Evolutionary conservation across 2,113 vertebrate species (phyloP).

Genomic region (Silurus asotus): DNA sequence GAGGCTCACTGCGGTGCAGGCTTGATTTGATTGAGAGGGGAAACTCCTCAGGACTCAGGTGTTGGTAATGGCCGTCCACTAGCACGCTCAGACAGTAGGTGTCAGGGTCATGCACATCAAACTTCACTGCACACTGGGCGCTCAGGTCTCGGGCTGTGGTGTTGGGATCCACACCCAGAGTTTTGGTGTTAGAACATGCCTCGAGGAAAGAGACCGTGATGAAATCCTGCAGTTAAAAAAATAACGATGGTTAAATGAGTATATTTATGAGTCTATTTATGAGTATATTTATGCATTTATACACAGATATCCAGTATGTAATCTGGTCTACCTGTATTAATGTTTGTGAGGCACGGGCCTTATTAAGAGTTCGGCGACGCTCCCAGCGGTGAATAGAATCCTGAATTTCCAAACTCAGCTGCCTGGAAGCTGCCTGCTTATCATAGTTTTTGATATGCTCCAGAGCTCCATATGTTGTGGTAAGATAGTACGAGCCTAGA

Average conservation of each 20-base stretch:
- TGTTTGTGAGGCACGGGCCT: slow-evolving; percentile 77
- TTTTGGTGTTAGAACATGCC: slow-evolving; percentile 76
- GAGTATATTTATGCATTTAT: neutral
- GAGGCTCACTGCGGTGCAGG: slow-evolving; percentile 77
- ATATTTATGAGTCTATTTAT: neutral
- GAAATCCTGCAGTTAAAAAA: slow-evolving; percentile 80
- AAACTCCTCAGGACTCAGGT: slow-evolving; percentile 77
- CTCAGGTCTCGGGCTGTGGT: slow-evolving; percentile 78
- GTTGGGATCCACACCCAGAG: slow-evolving; percentile 78
- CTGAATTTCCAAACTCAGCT: slow-evolving; percentile 92
- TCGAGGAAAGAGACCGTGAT: slow-evolving; percentile 87
- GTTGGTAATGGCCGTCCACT: slow-evolving; percentile 74
- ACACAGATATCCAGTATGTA: neutral
- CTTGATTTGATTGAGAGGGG: slow-evolving; percentile 84
- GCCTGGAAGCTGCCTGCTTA: slow-evolving; percentile 85
- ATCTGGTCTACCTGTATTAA: slow-evolving; percentile 82
- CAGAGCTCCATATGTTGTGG: slow-evolving; percentile 91
- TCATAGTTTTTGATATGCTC: slow-evolving; percentile 95
- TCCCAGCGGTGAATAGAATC: slow-evolving; percentile 98
- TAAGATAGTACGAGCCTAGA: slow-evolving; percentile 94
- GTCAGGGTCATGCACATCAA: slow-evolving; percentile 74
- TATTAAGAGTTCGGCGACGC: slow-evolving; percentile 88
- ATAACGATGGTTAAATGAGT: too few relatives aligned
- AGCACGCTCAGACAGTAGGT: slow-evolving; percentile 79
- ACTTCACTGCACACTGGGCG: slow-evolving; percentile 85